These are phyloP conservation scores for Oscheius myriophilus DNA, from an alignment of 2,888 invertebrate species.

Conservation along the genomic window DNA sequence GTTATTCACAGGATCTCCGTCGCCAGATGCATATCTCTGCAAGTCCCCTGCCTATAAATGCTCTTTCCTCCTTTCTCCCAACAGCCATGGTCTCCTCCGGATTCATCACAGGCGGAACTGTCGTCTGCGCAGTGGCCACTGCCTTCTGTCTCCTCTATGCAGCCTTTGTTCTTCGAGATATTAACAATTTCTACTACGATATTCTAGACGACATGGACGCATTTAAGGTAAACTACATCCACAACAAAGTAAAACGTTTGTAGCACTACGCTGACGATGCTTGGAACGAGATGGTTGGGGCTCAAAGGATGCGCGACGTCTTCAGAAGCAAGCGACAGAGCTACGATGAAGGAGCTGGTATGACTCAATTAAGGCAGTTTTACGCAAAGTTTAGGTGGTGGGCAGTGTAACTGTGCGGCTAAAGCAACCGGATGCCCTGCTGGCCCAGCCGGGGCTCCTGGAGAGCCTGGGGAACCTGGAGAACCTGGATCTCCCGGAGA, in stretches of 20 bases:
- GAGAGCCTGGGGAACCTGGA: conserved; percentile 18
- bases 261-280: conserved; percentile 35
- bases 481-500: too few relatives aligned
- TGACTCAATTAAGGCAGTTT: too few relatives aligned
- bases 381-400: background rate
- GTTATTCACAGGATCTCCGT: too few relatives aligned
- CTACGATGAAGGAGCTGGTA: conserved; percentile 14
- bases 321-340: conserved; percentile 20
- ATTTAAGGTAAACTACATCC: conserved; percentile 34
- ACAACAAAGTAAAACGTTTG: background rate
- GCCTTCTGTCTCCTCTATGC: conserved; percentile 22
- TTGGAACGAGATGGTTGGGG: conserved; percentile 34
- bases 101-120: conserved; percentile 7
- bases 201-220: conserved; percentile 40
- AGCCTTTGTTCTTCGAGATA: conserved; percentile 35
- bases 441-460: conserved; percentile 22
- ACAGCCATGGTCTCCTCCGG: conserved; percentile 14
- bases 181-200: conserved; percentile 40
- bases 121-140: conserved; percentile 21
- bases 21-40: too few relatives aligned
- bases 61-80: too few relatives aligned
- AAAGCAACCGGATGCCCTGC: conserved; percentile 36
- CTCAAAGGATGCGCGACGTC: conserved; percentile 4
- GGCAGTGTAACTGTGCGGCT: conserved; percentile 29
- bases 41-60: too few relatives aligned